Evolutionary conservation across 2,888 invertebrate species (phyloP).

Genomic region (Scaeva pyrastri): DNA sequence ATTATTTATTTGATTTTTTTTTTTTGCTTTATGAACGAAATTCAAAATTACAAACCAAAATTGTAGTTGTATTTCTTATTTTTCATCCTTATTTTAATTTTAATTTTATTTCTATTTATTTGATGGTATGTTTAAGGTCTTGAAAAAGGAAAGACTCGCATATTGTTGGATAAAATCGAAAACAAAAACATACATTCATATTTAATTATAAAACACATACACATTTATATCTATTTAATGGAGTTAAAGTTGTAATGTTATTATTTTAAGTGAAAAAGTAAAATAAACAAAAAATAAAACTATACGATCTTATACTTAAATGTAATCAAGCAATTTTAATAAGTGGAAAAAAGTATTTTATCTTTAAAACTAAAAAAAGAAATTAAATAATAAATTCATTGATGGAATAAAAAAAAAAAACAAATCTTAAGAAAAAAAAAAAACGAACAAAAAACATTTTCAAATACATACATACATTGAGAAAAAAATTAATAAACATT

Average conservation of each 20-base stretch:
- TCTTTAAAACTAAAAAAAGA: conserved; percentile 48
- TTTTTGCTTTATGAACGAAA: conserved; percentile 29
- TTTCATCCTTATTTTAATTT: conserved; percentile 20
- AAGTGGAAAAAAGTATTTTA: conserved; percentile 71
- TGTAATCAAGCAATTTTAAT: conserved; percentile 55
- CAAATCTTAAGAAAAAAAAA: conserved; percentile 6
- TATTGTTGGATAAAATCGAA: conserved; percentile 4
- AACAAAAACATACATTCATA: conserved; percentile 33
- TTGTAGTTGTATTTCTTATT: conserved; percentile 48
- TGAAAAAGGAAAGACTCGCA: conserved; percentile 13
- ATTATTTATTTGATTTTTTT: conserved; percentile 63
- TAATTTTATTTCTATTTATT: conserved; percentile 9
- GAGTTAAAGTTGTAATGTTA: conserved; percentile 66
- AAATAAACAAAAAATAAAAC: not conserved
- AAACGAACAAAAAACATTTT: conserved; percentile 39
- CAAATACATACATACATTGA: conserved; percentile 59
- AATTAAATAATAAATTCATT: conserved; percentile 44
- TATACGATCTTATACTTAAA: conserved; percentile 44
- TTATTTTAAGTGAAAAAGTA: conserved; percentile 43
- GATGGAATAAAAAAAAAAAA: conserved; percentile 60
- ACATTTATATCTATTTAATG: conserved; percentile 61
- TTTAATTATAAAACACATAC: conserved; percentile 48
- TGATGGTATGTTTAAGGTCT: conserved; percentile 26
- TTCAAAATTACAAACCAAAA: not conserved
- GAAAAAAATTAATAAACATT: conserved; percentile 43